Evolutionary conservation across 1,140 invertebrate species (phyloP).

Genomic region (Dreissena rostriformis): DNA sequence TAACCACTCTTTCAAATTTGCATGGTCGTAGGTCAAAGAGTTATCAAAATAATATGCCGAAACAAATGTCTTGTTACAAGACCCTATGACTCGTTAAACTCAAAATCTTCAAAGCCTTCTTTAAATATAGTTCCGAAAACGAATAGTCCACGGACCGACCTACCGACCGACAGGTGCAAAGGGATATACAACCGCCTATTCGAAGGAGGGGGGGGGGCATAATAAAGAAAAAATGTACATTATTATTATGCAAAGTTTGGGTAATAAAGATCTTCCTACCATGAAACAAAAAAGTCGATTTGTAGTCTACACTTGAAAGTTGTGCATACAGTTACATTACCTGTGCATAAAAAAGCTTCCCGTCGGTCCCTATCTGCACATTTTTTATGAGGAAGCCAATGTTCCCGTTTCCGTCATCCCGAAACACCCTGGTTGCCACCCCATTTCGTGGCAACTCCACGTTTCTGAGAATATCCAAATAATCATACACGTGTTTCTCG

Average conservation of each 20-base stretch:
- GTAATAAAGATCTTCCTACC: background rate
- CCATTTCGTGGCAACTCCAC: slow-evolving; percentile 15
- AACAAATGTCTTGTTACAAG: no score
- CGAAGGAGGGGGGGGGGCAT: background rate
- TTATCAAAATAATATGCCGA: no score
- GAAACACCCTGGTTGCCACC: slow-evolving; percentile 61
- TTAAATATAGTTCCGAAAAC: no score
- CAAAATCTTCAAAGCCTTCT: no score
- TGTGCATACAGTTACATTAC: background rate
- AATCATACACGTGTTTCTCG: slow-evolving; percentile 13
- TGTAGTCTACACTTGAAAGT: background rate
- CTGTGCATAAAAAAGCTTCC: slow-evolving; percentile 7
- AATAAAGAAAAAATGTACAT: background rate
- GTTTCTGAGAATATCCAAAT: slow-evolving; percentile 40
- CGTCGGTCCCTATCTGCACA: slow-evolving; percentile 53
- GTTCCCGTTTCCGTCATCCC: slow-evolving; percentile 71
- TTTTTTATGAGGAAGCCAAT: slow-evolving; percentile 72
- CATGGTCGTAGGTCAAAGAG: no score
- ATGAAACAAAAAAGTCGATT: background rate
- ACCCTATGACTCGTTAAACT: no score
- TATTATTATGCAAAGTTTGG: background rate
- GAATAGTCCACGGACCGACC: no score
- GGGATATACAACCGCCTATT: background rate
- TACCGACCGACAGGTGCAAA: no score
- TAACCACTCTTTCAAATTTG: no score